These are phyloP conservation scores for Ischnus inquisitorius DNA, from an alignment of 2,888 invertebrate genomes.

Conservation along the genomic window DNA sequence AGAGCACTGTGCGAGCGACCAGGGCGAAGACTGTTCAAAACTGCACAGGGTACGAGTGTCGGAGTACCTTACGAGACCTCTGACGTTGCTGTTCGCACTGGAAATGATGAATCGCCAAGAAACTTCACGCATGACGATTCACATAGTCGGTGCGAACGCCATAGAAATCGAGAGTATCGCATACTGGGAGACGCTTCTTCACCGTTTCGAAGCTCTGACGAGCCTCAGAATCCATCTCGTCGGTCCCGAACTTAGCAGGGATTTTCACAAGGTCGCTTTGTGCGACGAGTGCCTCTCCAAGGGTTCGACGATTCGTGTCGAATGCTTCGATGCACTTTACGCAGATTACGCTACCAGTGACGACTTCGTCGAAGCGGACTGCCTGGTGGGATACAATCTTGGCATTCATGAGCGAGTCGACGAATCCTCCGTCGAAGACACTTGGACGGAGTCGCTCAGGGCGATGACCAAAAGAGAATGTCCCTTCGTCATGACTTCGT, in stretches of 20 bases:
- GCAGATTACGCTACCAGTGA: constrained; percentile 71
- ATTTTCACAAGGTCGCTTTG: constrained; percentile 57
- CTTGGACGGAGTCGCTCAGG: constrained; percentile 76
- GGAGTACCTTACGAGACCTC: constrained; percentile 79
- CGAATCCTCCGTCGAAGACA: constrained; percentile 73
- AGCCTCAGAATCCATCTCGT: constrained; percentile 77
- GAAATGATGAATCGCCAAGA: constrained; percentile 70
- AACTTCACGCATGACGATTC: constrained; percentile 74
- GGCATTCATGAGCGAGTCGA: constrained; percentile 78
- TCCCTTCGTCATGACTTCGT: constrained; percentile 79
- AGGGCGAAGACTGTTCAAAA: background rate
- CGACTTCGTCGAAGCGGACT: constrained; percentile 75
- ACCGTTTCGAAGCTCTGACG: constrained; percentile 78
- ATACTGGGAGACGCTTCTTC: constrained; percentile 81
- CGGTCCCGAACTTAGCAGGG: constrained; percentile 79
- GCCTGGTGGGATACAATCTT: constrained; percentile 79
- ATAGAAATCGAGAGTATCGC: constrained; percentile 77
- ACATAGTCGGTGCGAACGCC: constrained; percentile 81
- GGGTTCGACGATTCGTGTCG: constrained; percentile 70
- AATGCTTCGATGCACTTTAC: constrained; percentile 72
- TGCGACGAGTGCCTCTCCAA: constrained; percentile 73
- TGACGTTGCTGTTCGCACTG: constrained; percentile 78
- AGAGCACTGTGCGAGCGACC: constrained; percentile 59
- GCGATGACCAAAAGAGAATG: constrained; percentile 74
- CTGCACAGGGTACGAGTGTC: constrained; percentile 58